These are phyloP conservation scores for Drosophila trapezifrons DNA, from an alignment of 1,140 invertebrate genomes.

Conservation along the genomic window DNA sequence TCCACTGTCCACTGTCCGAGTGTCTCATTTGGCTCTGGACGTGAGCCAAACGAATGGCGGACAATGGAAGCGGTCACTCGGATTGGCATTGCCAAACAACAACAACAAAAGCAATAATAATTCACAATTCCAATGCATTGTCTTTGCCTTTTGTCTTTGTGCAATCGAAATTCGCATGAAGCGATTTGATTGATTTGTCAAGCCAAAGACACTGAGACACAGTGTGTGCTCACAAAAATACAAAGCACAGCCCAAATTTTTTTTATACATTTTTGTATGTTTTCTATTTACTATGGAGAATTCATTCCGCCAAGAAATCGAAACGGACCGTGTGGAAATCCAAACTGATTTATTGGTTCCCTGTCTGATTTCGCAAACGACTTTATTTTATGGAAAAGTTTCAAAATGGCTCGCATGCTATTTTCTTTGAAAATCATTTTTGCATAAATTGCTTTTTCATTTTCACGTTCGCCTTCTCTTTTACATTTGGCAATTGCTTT, in stretches of 20 bases:
- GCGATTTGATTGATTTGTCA: constrained; percentile 53
- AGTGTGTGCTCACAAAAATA: constrained; percentile 6
- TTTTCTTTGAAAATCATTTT: constrained; percentile 1
- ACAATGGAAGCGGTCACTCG: constrained; percentile 43
- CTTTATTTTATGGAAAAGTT: constrained; percentile 8
- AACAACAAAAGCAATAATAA: background rate
- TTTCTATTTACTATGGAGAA: constrained; percentile 18
- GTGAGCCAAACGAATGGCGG: constrained; percentile 54
- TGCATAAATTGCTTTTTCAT: background rate
- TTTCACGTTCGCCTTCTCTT: background rate
- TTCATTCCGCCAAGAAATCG: constrained; percentile 30
- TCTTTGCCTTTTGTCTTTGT: constrained; percentile 36
- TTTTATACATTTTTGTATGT: constrained; percentile 26
- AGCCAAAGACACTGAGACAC: constrained; percentile 16
- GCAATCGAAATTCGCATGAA: constrained; percentile 54
- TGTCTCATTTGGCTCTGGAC: constrained; percentile 37
- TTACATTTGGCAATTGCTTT: background rate
- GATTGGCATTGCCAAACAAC: constrained; percentile 28
- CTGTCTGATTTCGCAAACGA: constrained; percentile 12
- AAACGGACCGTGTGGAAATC: constrained; percentile 20
- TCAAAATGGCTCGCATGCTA: background rate
- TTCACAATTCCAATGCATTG: constrained; percentile 40
- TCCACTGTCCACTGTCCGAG: constrained; percentile 1
- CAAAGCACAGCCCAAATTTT: constrained; percentile 8
- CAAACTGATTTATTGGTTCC: constrained; percentile 27